Conservation (phyloP, 2,797 vertebrate genomes). For the Gobionotothen gibberifrons region DNA sequence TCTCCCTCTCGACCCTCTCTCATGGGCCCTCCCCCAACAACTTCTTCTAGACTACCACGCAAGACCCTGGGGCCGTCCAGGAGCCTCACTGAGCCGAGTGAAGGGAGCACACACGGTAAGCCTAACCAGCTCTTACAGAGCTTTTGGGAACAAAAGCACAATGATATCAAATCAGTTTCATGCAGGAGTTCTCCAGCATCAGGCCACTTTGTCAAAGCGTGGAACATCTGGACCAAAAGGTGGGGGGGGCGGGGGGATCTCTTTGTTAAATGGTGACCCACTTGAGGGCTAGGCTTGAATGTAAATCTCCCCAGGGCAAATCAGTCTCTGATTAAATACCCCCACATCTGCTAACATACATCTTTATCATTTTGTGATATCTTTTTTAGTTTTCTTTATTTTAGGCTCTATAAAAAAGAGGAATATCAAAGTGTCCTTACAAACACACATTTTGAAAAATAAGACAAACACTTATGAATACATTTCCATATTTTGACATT, state of each 20-base stretch:
- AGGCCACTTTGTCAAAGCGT: background rate
- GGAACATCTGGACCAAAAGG: conserved; percentile 42
- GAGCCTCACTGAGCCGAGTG: conserved; percentile 70
- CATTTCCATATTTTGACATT: too few species aligned
- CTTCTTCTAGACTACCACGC: conserved; percentile 80
- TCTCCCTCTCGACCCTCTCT: conserved; percentile 42
- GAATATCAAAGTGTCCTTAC: too few species aligned
- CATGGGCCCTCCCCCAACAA: conserved; percentile 49
- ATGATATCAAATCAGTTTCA: conserved; percentile 5
- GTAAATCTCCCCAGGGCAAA: conserved; percentile 42
- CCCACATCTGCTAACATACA: conserved; percentile 32
- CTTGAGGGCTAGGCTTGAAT: conserved; percentile 41
- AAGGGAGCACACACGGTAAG: conserved; percentile 81
- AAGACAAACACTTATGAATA: too few species aligned
- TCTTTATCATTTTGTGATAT: background rate
- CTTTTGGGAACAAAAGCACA: conserved; percentile 10
- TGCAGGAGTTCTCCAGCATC: conserved; percentile 12
- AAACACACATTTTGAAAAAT: too few species aligned
- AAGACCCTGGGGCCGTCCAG: conserved; percentile 71
- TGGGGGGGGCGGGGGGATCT: conserved; percentile 35
- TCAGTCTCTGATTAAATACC: conserved; percentile 20
- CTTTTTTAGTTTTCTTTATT: background rate
- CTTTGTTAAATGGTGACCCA: conserved; percentile 57
- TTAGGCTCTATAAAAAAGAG: too few species aligned
- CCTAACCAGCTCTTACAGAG: background rate